phyloP scores from a whole-genome alignment of 2,113 vertebrate genomes.

The Emydura subglobosa region DNA sequence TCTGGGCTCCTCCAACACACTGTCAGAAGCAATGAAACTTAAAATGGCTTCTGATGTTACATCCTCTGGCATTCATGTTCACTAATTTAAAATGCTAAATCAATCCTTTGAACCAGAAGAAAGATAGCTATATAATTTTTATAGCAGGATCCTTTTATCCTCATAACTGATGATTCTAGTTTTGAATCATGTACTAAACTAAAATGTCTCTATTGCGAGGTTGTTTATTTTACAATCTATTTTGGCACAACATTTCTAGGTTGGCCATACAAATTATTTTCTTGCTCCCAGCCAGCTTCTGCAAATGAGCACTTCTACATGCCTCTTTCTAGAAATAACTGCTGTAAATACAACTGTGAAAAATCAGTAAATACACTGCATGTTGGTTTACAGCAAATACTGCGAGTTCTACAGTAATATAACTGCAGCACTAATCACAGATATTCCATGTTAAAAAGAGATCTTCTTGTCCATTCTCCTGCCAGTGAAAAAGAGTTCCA shows the following conservation, averaged over 20 bases:
- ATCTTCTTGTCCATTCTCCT: neutral
- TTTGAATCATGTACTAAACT: neutral
- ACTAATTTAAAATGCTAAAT: neutral
- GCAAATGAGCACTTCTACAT: neutral
- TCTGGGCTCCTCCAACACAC: neutral
- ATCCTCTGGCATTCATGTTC: neutral
- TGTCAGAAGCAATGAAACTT: neutral
- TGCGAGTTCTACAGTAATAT: neutral
- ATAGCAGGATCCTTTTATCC: neutral
- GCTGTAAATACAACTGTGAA: neutral
- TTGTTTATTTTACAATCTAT: conserved; percentile 8
- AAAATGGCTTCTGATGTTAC: neutral
- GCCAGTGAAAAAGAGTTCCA: neutral
- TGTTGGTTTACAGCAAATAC: neutral
- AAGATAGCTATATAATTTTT: neutral
- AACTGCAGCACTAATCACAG: neutral
- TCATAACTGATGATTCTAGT: neutral
- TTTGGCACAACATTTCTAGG: neutral
- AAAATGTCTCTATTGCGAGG: neutral
- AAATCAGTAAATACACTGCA: neutral
- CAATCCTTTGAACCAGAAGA: neutral
- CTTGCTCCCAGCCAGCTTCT: neutral
- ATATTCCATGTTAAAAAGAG: neutral
- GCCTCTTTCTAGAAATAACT: neutral
- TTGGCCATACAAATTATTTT: neutral